Evolutionary conservation across 2,113 vertebrate species (phyloP), one percentile per base, ranked within the genome.

Genomic region (Rana temporaria): DNA sequence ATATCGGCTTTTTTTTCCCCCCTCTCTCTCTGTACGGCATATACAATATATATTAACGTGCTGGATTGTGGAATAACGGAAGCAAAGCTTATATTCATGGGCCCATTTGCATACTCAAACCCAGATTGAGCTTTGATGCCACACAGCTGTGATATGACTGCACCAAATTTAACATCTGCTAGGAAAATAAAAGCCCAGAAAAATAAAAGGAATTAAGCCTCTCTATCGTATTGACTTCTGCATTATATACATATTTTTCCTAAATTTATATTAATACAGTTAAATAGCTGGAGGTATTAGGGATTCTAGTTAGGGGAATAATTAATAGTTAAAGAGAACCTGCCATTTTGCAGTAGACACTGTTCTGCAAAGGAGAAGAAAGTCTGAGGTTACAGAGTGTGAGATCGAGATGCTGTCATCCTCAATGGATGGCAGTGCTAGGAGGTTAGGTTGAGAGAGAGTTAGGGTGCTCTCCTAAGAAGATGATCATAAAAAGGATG

Each of bases 111-210:
- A 83, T 83, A 76, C 62, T 76, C 81, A 83, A 83, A 68, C 81
- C 81, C 81, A 83, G 81, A 83, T 74, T 68, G 81, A 67, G 62
- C 72, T 83, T 83, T 83, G 71, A 76, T 76, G 72, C 81, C 81
- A 83, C 81, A 68, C 81, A 83, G 81, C 81, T 83, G 81, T 83
- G 81, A 83, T 83, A 38, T 83, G 81, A 76, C 81, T 83, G 81
- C 81, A 83, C 81, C 73, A 83, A 83, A 83, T 83, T 75, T 83
- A 83, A 83, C 81, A 83, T 83, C 81, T 83, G 81, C 81, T 83
- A 64, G 71, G 30, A 62, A 83, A 83, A 83, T 83, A 83, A 76
- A 83, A 76, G 64, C 72, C 81, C 38, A 68, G 60, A 34, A 64
- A 72, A 76, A 76, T 76, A 76, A 76, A 83, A 83, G 81, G 76